Percentiles rank a stretch among this genome's conserved stretches.
Evolutionary conservation across 2,888 invertebrate genomes (phyloP).

Genomic region (Leucania comma): DNA sequence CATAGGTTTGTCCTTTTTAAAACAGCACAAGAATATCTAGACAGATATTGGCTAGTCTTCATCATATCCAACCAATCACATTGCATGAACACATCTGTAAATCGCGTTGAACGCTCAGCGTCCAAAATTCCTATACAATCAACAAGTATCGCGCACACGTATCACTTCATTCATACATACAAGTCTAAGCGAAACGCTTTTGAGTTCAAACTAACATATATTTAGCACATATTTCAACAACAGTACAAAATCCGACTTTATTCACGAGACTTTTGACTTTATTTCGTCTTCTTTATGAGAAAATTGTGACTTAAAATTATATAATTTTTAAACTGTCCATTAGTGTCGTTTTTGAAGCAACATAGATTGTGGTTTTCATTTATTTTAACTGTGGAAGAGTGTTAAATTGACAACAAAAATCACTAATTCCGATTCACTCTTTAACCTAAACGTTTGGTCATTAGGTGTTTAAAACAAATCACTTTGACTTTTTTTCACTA

Average conservation of each 20-base stretch:
- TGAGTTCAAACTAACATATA: slow-evolving; percentile 48
- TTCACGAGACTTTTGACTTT: slow-evolving; percentile 41
- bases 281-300: slow-evolving; percentile 26
- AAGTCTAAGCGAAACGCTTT: slow-evolving; percentile 48
- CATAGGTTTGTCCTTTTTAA: neutral
- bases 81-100: slow-evolving; percentile 41
- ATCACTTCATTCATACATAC: slow-evolving; percentile 41
- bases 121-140: slow-evolving; percentile 20
- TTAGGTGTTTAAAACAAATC: neutral
- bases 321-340: slow-evolving; percentile 26
- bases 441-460: neutral
- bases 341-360: slow-evolving; percentile 2
- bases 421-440: neutral
- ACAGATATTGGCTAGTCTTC: too few species aligned
- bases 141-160: slow-evolving; percentile 43
- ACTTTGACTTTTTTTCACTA: neutral
- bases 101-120: slow-evolving; percentile 31
- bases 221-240: slow-evolving; percentile 47
- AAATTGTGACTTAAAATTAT: slow-evolving; percentile 29
- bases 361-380: neutral
- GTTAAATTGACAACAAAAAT: neutral
- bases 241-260: slow-evolving; percentile 48
- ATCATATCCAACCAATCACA: neutral
- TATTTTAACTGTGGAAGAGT: neutral
- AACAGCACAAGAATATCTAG: too few species aligned